Base-by-base conservation (phyloP, 2,888 invertebrate species). In the Sabellastarte sp. region DNA sequence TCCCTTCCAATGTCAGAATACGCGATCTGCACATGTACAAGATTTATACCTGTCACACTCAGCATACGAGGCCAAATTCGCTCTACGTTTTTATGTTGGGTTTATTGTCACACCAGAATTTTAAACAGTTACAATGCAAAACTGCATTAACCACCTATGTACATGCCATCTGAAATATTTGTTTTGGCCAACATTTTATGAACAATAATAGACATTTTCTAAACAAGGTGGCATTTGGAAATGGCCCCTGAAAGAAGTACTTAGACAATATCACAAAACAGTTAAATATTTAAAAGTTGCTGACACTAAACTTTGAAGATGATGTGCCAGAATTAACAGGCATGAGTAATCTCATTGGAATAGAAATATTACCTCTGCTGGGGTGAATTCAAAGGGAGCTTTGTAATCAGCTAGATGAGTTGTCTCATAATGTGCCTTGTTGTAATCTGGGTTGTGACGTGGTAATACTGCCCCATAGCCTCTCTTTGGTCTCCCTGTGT, bases 391-490 rank as follows among this genome's bases (percentile, higher is more conserved):
- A 58, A 74, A 75, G 32, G 80, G 81, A 32, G 80, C 73, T 55
- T 70, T 74, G 68, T 73, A 82, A 60, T 82, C 81, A n/a, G 77
- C 71, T 59, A 63, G 70, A 67, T 83, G 76, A 20, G 81, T 83
- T 30, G 78, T 80, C 59, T 80, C 78, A 62, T 77, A 66, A 59
- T 80, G 76, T 56, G 71, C 70, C 69, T 78, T 80, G 66, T 79
- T 75, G 60, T 80, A 72, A 30, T 80, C 81, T 20, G 76, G 76
- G 61, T 77, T 70, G 61, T 82, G 82, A 15, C 73, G 69, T 3
- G 83, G 83, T 60, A 83, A 66, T 2, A 80, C 77, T 33, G 81
- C 72, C 1, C 77, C 79, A 71, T 68, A 77, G 1, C 79, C 79
- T 57, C 66, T 62, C 59, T 74, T 71, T 2, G 80, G 80, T 10